phyloP scores from a whole-genome alignment of 2,888 invertebrate genomes.

The Netelia inedita region DNA sequence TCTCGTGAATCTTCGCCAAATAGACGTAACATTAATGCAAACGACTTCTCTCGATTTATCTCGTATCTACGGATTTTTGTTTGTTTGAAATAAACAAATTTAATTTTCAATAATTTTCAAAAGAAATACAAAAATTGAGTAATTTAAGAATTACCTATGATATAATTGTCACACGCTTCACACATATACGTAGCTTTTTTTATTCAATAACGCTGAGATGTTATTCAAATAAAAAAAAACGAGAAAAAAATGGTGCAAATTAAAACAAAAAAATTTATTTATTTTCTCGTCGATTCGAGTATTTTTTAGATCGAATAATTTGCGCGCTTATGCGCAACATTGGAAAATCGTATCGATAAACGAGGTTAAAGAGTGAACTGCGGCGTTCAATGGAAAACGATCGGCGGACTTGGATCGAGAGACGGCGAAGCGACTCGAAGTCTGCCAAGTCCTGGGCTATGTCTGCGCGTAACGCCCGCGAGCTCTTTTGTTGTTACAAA shows the following conservation, averaged over 20 bases:
- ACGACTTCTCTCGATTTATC: too few relatives aligned
- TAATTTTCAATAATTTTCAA: background rate
- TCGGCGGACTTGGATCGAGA: background rate
- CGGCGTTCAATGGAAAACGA: slow-evolving; percentile 27
- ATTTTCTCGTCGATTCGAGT: background rate
- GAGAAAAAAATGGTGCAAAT: too few relatives aligned
- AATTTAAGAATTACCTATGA: too few relatives aligned
- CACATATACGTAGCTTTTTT: too few relatives aligned
- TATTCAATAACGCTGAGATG: too few relatives aligned
- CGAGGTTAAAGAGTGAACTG: background rate
- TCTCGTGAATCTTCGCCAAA: too few relatives aligned
- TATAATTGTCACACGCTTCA: too few relatives aligned
- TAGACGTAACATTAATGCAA: too few relatives aligned
- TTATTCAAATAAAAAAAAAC: too few relatives aligned
- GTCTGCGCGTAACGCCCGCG: background rate
- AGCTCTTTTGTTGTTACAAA: slow-evolving; percentile 27
- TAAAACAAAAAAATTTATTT: too few relatives aligned
- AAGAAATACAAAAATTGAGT: too few relatives aligned
- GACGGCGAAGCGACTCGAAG: slow-evolving; percentile 25
- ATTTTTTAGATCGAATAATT: background rate
- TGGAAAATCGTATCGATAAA: background rate
- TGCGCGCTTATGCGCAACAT: background rate
- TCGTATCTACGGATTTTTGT: too few relatives aligned
- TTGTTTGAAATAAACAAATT: background rate
- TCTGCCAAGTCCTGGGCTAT: slow-evolving; percentile 45